Evolutionary conservation across 2,797 vertebrate genomes (phyloP).

Genomic region (Alosa sapidissima): DNA sequence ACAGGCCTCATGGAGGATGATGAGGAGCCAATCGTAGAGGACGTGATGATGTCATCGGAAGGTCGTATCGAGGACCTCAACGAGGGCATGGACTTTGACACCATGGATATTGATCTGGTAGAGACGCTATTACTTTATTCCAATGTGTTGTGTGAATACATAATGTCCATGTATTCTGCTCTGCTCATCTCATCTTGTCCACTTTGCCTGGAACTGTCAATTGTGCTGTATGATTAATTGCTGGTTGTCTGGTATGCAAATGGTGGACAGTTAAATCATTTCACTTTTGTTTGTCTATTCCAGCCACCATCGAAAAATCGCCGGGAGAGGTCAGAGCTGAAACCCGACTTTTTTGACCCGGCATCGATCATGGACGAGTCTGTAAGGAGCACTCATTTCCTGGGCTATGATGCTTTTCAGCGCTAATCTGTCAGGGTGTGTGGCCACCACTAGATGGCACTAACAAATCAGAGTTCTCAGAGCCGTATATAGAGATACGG

Average conservation of each 20-base stretch:
- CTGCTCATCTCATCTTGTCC: not conserved
- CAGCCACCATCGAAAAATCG: conserved; percentile 97
- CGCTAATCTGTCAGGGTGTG: conserved; percentile 52
- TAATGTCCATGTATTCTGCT: not conserved
- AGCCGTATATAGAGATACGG: no score
- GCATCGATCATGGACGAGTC: conserved; percentile 99
- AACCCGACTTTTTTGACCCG: conserved; percentile 98
- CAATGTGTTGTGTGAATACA: not conserved
- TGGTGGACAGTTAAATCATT: not conserved
- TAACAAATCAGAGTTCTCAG: conserved; percentile 47
- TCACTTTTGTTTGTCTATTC: conserved; percentile 50
- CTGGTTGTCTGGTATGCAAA: not conserved
- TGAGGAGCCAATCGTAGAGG: conserved; percentile 96
- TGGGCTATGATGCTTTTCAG: conserved; percentile 61
- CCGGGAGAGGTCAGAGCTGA: conserved; percentile 92
- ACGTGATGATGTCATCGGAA: conserved; percentile 99
- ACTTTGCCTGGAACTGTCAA: conserved; percentile 35
- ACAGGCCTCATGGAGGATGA: conserved; percentile 96
- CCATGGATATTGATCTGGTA: conserved; percentile 97
- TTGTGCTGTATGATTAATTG: not conserved
- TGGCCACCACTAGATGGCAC: conserved; percentile 58
- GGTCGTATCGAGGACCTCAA: conserved; percentile 94
- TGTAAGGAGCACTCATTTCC: conserved; percentile 75
- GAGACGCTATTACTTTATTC: not conserved
- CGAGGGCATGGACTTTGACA: conserved; percentile 97